Conservation (phyloP, 2,888 invertebrate species). For the Drosophila mayaguana region DNA sequence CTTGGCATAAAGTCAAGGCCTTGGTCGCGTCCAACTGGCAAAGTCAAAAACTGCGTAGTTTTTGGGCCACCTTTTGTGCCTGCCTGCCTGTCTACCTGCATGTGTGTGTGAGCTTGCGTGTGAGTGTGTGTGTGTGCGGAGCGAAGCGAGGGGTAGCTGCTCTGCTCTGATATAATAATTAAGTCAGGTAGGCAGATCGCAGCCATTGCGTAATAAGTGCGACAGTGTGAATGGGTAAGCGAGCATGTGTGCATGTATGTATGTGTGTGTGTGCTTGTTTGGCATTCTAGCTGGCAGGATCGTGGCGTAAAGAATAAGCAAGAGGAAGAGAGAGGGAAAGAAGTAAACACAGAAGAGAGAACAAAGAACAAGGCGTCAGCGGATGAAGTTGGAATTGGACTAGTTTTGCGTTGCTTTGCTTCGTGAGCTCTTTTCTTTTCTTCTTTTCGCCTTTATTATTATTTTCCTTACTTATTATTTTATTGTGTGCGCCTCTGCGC, state of each 20-base stretch:
- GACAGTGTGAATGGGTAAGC: conserved; percentile 36
- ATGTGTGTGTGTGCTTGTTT: conserved; percentile 38
- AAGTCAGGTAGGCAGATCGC: conserved; percentile 76
- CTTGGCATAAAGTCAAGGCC: conserved; percentile 51
- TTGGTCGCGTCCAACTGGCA: conserved; percentile 49
- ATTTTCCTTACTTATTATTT: conserved; percentile 17
- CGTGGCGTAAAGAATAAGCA: conserved; percentile 28
- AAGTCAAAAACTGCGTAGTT: conserved; percentile 67
- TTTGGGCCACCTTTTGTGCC: conserved; percentile 45
- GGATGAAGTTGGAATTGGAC: conserved; percentile 52
- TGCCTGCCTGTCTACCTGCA: conserved; percentile 53
- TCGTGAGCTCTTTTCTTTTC: conserved; percentile 21
- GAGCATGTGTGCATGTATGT: conserved; percentile 15
- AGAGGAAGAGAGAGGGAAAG: neutral
- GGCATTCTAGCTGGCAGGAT: conserved; percentile 71
- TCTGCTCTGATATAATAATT: conserved; percentile 74
- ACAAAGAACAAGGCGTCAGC: conserved; percentile 32
- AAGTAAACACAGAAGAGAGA: conserved; percentile 4
- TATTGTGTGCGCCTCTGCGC: conserved; percentile 51
- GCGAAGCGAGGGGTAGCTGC: conserved; percentile 20
- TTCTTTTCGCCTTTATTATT: conserved; percentile 16
- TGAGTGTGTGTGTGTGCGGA: conserved; percentile 1
- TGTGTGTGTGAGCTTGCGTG: conserved; percentile 14
- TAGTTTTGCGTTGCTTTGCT: conserved; percentile 57
- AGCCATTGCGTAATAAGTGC: conserved; percentile 76